Percentiles rank a stretch among this genome's conserved stretches.
phyloP scores from a whole-genome alignment of 2,797 vertebrate genomes.

The Sus cebifrons region DNA sequence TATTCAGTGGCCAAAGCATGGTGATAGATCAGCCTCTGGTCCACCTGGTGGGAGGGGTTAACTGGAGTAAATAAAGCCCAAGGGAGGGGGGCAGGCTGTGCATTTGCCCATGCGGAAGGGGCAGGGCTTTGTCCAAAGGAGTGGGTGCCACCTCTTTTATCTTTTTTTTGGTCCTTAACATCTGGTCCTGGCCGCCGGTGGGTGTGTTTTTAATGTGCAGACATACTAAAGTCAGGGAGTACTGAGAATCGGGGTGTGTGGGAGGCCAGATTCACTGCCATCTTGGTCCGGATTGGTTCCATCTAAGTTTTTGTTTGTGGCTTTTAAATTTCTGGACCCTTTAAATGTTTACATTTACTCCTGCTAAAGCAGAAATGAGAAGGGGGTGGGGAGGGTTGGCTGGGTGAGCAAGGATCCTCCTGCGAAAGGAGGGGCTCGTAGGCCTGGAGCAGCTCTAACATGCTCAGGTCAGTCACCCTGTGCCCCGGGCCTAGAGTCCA shows the following conservation, averaged over 20 bases:
- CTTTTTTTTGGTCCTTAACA: background rate
- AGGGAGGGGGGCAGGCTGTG: too few species aligned
- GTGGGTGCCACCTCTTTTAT: background rate
- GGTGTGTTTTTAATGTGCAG: background rate
- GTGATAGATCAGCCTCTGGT: background rate
- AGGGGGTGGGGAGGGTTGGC: background rate
- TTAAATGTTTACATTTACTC: background rate
- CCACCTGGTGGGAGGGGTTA: background rate
- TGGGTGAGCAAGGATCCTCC: background rate
- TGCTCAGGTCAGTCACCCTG: background rate
- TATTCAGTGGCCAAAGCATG: background rate
- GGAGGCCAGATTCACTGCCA: background rate
- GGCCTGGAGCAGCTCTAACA: background rate
- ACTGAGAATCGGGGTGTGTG: fast-evolving
- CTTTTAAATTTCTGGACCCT: background rate
- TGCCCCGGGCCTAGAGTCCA: background rate
- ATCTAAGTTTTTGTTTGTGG: background rate
- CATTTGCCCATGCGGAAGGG: fast-evolving
- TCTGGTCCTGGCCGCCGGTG: background rate
- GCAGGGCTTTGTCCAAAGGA: background rate
- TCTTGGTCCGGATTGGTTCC: background rate
- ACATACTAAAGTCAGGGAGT: too few species aligned
- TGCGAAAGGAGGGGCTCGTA: background rate
- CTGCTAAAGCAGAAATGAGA: background rate
- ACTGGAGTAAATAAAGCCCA: too few species aligned